These are phyloP conservation scores for Anser brachyrhynchus DNA, from an alignment of 2,113 vertebrate species.

Conservation along the genomic window DNA sequence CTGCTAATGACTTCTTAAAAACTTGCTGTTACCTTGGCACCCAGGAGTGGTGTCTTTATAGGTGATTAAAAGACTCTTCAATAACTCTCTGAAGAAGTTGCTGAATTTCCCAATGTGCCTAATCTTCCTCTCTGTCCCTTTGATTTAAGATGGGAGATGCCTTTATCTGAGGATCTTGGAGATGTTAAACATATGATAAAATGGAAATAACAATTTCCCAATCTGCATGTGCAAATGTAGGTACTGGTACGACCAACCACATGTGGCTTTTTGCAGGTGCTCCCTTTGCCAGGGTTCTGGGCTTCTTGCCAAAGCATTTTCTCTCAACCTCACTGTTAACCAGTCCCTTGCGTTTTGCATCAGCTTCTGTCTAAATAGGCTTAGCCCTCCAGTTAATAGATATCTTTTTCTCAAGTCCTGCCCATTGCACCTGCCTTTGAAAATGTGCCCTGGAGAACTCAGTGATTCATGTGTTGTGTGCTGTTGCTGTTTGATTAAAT, in stretches of 20 bases:
- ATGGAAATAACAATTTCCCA: neutral
- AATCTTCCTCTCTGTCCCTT: neutral
- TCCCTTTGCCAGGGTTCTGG: constrained; percentile 38
- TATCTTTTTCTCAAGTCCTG: constrained; percentile 63
- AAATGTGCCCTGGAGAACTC: constrained; percentile 48
- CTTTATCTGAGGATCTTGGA: neutral
- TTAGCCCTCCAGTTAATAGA: constrained; percentile 49
- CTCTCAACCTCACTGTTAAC: constrained; percentile 35
- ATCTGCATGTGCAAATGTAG: constrained; percentile 39
- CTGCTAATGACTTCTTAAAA: neutral
- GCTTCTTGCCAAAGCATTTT: constrained; percentile 60
- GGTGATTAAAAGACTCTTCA: neutral
- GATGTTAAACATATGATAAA: neutral
- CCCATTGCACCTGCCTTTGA: constrained; percentile 69
- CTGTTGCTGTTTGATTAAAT: constrained; percentile 50
- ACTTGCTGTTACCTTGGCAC: neutral
- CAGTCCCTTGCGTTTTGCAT: constrained; percentile 41
- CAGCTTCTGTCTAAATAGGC: constrained; percentile 61
- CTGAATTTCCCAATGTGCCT: neutral
- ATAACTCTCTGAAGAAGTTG: neutral
- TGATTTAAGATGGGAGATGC: neutral
- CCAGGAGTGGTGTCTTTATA: neutral
- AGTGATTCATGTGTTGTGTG: constrained; percentile 35
- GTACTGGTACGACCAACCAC: neutral
- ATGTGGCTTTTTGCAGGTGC: constrained; percentile 54